Evolutionary conservation across 2,113 vertebrate species (phyloP).

Genomic region (Aplodontia rufa): DNA sequence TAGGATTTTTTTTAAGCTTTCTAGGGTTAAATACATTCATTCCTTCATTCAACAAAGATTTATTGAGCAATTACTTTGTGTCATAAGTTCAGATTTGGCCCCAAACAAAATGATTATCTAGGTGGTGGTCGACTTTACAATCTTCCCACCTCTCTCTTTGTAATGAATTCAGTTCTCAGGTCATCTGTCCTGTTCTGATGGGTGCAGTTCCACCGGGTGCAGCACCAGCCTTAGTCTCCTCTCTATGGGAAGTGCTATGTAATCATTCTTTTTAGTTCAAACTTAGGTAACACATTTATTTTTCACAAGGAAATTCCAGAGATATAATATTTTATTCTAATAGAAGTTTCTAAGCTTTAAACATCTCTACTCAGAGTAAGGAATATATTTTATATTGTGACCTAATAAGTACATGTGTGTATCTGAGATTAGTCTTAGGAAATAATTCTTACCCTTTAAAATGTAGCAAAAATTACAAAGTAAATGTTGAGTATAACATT

Average conservation of each 20-base stretch:
- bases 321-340: background rate
- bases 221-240: background rate
- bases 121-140: background rate
- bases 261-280: background rate
- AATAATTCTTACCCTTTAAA: background rate
- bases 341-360: background rate
- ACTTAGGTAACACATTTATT: background rate
- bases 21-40: background rate
- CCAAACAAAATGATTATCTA: background rate
- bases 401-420: background rate
- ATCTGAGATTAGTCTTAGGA: background rate
- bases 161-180: background rate
- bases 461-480: background rate
- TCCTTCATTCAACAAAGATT: background rate
- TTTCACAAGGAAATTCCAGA: background rate
- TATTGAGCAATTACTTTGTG: background rate
- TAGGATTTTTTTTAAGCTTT: background rate
- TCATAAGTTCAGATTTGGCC: background rate
- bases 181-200: background rate
- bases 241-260: fast-evolving
- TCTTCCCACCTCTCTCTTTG: background rate
- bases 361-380: background rate
- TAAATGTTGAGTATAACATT: background rate
- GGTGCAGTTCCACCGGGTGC: too few species aligned
- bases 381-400: constrained; percentile 3